Evolutionary conservation across 2,797 vertebrate genomes (phyloP).

Genomic region (Phyllotis vaccarum): DNA sequence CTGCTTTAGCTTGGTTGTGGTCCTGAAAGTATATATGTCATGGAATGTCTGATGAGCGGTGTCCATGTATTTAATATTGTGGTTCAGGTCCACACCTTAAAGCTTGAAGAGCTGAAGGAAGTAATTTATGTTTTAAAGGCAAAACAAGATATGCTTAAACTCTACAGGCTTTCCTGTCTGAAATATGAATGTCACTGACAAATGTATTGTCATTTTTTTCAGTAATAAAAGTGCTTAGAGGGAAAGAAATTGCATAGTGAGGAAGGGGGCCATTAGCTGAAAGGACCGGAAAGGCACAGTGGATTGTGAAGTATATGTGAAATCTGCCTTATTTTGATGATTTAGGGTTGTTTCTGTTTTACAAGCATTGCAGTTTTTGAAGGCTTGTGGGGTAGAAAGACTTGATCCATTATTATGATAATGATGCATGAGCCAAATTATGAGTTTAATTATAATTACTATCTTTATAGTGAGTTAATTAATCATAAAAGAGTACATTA

Average conservation of each 20-base stretch:
- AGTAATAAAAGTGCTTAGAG: conserved; percentile 31
- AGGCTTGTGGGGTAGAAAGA: conserved; percentile 76
- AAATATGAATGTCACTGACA: conserved; percentile 52
- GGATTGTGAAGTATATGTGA: not conserved
- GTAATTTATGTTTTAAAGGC: conserved; percentile 60
- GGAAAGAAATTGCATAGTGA: not conserved
- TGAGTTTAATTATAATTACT: conserved; percentile 86
- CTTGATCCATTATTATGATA: conserved; percentile 85
- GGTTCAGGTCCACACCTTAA: not conserved
- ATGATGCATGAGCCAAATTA: conserved; percentile 83
- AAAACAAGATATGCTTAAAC: not conserved
- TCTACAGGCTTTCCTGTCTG: conserved; percentile 7
- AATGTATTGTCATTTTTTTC: conserved; percentile 56
- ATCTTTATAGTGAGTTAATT: conserved; percentile 87
- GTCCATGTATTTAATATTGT: conserved; percentile 8
- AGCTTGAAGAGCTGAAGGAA: conserved; percentile 3
- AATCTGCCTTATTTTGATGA: conserved; percentile 40
- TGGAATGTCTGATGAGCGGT: conserved; percentile 59
- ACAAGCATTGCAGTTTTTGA: conserved; percentile 57
- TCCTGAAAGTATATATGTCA: not conserved
- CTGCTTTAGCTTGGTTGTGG: not conserved
- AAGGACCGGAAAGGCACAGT: not conserved
- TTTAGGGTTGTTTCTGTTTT: conserved; percentile 63
- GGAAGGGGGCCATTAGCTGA: not conserved
- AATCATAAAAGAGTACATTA: conserved; percentile 86